Evolutionary conservation across 2,888 invertebrate genomes (phyloP), one percentile per base, ranked within the genome.

Genomic region (Chrysomela aeneicollis): DNA sequence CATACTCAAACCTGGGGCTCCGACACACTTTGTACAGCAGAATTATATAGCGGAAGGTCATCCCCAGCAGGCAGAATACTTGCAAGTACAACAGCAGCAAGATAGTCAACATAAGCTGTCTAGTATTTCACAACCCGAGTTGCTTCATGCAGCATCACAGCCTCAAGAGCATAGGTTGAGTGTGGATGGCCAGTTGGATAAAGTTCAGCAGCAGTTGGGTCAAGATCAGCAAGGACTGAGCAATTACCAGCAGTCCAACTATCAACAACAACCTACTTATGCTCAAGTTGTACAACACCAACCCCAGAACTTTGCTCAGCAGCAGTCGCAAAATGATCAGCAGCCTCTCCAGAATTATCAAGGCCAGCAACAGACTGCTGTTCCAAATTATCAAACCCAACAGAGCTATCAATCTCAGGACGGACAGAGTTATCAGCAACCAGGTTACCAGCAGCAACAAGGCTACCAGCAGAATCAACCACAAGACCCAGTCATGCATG

Each of bases 101-200:
- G 78, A 78, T 21, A 68, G 61, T 60, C 77, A 78, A 61, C 80
- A 82, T 58, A 75, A 81, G 49, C 65, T 82, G 17, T 79, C 81
- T 2, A 81, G 80, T 35, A 79, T 81, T 18, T 81, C 82, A 0
- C 82, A 82, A 67, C 81, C 82, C 0, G 82, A 82, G 55, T 53
- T 81, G 57, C 65, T 80, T 42, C 80, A 77, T 59, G 59, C 75
- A 4, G 59, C 73, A 19, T 64, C 73, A 1, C 68, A 70, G 47
- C 71, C 73, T 42, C 72, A 66, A 59, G 73, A 73, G 55, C 68
- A 68, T 50, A 61, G 70, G 32, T 70, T 81, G 55, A 82, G 81
- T 62, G 79, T 82, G 8, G 82, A 82, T 60, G 78, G 80, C 66
- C 82, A 82, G 63, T 64, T 82, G 68, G 82, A 82, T 61, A 68